Conservation (phyloP, 92 coral and sea anemone genomes). For the Bergia sp. region DNA sequence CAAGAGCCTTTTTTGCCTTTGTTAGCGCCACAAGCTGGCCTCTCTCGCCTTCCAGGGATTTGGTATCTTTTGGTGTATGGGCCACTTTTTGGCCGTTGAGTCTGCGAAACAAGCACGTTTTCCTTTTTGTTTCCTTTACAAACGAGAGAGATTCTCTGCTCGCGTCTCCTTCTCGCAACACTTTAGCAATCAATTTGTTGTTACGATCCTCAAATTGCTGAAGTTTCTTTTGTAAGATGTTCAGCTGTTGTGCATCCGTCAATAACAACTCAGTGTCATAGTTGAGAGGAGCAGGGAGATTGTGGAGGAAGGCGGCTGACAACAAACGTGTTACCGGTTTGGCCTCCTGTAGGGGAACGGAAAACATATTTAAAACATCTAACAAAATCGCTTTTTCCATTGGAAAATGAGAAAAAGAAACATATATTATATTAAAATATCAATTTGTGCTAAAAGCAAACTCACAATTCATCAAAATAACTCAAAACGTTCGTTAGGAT, state of each 20-base stretch:
- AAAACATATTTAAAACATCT: not conserved
- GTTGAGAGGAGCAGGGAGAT: not conserved
- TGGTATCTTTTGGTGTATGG: not conserved
- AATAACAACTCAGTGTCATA: not conserved
- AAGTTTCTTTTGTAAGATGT: too few relatives aligned
- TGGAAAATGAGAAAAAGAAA: too few relatives aligned
- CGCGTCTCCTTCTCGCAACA: not conserved
- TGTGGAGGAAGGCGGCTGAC: not conserved
- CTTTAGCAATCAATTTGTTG: not conserved
- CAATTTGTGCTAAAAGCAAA: too few relatives aligned
- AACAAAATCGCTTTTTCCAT: too few relatives aligned
- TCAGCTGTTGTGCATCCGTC: not conserved
- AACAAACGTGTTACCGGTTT: too few relatives aligned
- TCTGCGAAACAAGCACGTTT: not conserved
- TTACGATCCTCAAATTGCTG: too few relatives aligned
- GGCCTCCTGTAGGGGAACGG: not conserved
- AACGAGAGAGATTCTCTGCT: not conserved
- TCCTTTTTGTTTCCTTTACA: not conserved
- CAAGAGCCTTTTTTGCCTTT: constrained; percentile 7
- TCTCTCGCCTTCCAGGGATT: not conserved
- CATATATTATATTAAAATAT: too few relatives aligned
- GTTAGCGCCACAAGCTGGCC: not conserved
- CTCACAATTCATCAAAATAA: too few relatives aligned
- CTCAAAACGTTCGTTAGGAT: too few relatives aligned
- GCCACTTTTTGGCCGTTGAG: not conserved